Evolutionary conservation across 2,113 vertebrate species (phyloP).

Genomic region (Merops nubicus): DNA sequence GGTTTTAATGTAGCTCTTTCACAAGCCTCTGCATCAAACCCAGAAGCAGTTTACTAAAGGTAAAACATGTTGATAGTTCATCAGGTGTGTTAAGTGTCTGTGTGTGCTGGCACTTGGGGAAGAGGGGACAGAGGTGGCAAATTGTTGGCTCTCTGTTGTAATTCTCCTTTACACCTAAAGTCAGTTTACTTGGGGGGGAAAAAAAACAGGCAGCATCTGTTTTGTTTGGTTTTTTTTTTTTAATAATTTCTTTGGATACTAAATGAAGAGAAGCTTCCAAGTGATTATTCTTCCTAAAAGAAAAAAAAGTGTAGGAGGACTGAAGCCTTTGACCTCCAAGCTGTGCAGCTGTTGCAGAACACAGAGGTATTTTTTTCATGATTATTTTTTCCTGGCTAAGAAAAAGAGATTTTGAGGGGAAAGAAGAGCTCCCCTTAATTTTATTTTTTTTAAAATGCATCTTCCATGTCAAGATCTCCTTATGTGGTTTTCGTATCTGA

Average conservation of each 20-base stretch:
- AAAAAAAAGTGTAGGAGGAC: not conserved
- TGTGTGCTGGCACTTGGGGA: not conserved
- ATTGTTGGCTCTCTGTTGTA: rapidly evolving
- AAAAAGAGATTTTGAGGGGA: not conserved
- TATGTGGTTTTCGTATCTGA: not conserved
- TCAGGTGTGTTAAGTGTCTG: rapidly evolving
- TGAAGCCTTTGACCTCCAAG: not conserved
- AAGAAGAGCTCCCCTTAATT: not conserved
- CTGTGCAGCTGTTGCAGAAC: conserved; percentile 23
- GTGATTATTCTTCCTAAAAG: not conserved
- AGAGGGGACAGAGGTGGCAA: not conserved
- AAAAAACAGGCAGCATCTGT: not conserved
- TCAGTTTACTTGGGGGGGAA: not conserved
- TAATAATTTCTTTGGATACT: not conserved
- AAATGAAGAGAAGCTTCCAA: not conserved
- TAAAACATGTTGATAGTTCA: not conserved
- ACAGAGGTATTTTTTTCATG: not conserved
- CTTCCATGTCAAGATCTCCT: not conserved
- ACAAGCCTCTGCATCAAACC: not conserved
- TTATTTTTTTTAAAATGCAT: not conserved
- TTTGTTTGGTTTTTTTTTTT: not conserved
- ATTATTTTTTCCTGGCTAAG: not conserved
- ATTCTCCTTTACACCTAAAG: not conserved
- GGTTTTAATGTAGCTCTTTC: not conserved
- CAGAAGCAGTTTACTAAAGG: conserved; percentile 12